Conservation (phyloP, 2,113 vertebrate genomes). For the Anguilla rostrata region DNA sequence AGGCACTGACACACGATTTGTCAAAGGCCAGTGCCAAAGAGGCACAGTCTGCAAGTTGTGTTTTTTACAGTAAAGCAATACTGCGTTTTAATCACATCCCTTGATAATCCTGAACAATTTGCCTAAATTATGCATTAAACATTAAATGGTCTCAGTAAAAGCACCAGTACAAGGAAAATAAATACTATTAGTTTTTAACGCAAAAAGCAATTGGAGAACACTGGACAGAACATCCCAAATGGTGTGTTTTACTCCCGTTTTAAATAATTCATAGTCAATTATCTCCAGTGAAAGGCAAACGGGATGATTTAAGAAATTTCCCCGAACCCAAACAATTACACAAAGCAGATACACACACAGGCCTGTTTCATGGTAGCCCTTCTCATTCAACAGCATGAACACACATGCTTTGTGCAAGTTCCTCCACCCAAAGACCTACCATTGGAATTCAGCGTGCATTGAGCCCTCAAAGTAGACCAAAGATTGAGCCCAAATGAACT, state of each 20-base stretch:
- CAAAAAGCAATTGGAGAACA: conserved; percentile 25
- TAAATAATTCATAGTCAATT: conserved; percentile 42
- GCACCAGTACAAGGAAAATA: conserved; percentile 6
- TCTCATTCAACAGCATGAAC: background rate
- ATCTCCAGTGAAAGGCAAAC: conserved; percentile 12
- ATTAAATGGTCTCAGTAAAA: conserved; percentile 25
- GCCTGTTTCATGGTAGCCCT: background rate
- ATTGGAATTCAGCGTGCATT: background rate
- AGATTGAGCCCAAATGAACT: conserved; percentile 10
- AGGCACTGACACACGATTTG: background rate
- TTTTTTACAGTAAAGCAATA: conserved; percentile 27
- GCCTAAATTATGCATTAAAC: conserved; percentile 29
- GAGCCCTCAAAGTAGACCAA: conserved; percentile 5
- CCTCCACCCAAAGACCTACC: background rate
- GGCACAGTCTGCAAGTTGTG: background rate
- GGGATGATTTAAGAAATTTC: conserved; percentile 5
- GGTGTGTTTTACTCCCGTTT: conserved; percentile 23
- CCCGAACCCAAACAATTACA: background rate
- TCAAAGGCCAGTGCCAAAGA: background rate
- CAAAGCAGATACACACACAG: background rate
- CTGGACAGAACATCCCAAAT: conserved; percentile 8
- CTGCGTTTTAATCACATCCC: conserved; percentile 22
- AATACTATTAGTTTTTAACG: conserved; percentile 18
- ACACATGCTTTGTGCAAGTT: background rate
- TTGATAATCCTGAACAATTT: conserved; percentile 30